Evolutionary conservation across 2,113 vertebrate genomes (phyloP), one percentile per base, ranked within the genome.

Genomic region (Elephas maximus): DNA sequence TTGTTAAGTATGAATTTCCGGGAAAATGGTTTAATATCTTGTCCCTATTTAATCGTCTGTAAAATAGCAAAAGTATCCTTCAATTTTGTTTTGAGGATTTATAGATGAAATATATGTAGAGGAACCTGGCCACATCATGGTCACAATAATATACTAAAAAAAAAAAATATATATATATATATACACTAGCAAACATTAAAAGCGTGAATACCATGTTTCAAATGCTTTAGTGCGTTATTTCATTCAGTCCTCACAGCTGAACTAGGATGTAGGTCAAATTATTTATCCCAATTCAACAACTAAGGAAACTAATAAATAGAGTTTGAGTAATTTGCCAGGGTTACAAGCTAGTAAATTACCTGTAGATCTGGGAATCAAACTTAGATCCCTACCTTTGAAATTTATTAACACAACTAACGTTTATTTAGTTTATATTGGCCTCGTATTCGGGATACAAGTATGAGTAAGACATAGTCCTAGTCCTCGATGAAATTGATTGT

Each of bases 311-410:
- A 37, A 74, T 26, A 1, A 5, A 44, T 14, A 82, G 15, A 48
- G 14, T 93, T 30, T 67, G 20, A 37, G 23, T 60, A 85, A 67
- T 57, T 92, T 93, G 6, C 26, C 26, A 93, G 63, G 57, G 28
- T 73, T 53, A 45, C 7, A 83, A 84, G 1, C 33, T 67, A 65
- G 2, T 82, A 92, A 78, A 3, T 86, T 86, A 80, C 3, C 5
- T 74, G 18, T 26, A 93, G 30, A 84, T 83, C 73, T 94, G 48
- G 41, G 24, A 82, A 94, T 90, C 10, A 83, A 90, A 74, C 26
- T 10, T 92, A 74, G 51, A 44, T 83, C 9, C 18, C 14, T 88
- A 80, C 11, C 14, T 90, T 89, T 95, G n/a, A 81, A 93, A 82
- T 71, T 21, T 57, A 60, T 5, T 45, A 63, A 45, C 26, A 37